A percentile compares a stretch with the other conserved stretches of the same genome.
Evolutionary conservation across 2,113 vertebrate genomes (phyloP).

Genomic region (Salvelinus alpinus): DNA sequence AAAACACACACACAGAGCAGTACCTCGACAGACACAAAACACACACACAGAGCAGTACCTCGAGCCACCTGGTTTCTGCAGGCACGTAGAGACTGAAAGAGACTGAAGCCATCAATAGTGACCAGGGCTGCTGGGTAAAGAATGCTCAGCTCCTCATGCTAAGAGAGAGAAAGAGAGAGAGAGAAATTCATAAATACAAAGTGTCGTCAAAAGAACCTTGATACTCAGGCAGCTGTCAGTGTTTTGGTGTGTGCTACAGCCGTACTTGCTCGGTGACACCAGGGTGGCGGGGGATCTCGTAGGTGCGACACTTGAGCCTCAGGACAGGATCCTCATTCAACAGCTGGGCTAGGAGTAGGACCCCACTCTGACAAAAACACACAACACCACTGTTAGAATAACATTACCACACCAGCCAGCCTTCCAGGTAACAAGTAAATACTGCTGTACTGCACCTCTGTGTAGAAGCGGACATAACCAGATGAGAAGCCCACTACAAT

Average conservation of each 20-base stretch:
- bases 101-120: conserved; percentile 97
- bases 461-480: conserved; percentile 95
- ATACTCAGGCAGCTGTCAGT: too few species aligned
- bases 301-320: conserved; percentile 95
- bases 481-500: conserved; percentile 94
- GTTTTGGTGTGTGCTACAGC: not conserved
- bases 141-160: conserved; percentile 97
- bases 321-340: conserved; percentile 91
- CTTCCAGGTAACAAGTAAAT: not conserved
- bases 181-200: too few species aligned
- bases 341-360: conserved; percentile 92
- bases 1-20: not conserved
- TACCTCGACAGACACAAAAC: conserved; percentile 77
- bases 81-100: conserved; percentile 95
- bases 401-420: not conserved
- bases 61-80: conserved; percentile 98
- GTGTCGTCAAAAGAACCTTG: too few species aligned
- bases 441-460: conserved; percentile 79
- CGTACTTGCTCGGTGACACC: conserved; percentile 94
- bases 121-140: conserved; percentile 92
- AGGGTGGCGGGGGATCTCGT: conserved; percentile 93
- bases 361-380: conserved; percentile 79
- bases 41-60: conserved; percentile 72
- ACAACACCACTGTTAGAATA: not conserved
- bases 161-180: conserved; percentile 1